Percentiles rank a stretch among this genome's conserved stretches.
phyloP scores from a whole-genome alignment of 2,888 invertebrate genomes.

The Rotaria magnacalcarata region DNA sequence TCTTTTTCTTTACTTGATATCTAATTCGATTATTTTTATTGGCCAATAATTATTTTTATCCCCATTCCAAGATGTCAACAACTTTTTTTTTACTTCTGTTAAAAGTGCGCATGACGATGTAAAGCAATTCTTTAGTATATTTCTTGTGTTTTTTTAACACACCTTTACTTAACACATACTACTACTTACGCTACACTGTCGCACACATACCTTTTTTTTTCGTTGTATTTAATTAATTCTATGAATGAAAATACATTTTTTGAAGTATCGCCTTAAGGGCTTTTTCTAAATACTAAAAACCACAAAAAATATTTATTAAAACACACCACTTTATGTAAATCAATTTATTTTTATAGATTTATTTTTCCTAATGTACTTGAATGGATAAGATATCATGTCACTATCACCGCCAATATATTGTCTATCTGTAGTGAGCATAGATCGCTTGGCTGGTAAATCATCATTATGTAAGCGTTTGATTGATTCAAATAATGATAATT shows the following conservation, averaged over 20 bases:
- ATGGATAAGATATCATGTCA: conserved; percentile 4
- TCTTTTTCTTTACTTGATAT: not conserved
- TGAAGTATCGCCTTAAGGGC: not conserved
- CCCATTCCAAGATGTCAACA: not conserved
- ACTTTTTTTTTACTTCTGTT: not conserved
- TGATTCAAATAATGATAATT: conserved; percentile 14
- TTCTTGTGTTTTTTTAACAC: not conserved
- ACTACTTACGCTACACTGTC: no score
- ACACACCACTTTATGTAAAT: not conserved
- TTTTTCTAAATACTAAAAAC: not conserved
- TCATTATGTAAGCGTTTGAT: conserved; percentile 15
- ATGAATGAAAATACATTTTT: not conserved
- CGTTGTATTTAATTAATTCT: not conserved
- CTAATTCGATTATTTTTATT: not conserved
- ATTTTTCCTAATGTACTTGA: not conserved
- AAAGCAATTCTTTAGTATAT: not conserved
- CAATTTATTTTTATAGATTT: not conserved
- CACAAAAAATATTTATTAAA: no score
- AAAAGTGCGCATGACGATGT: not conserved
- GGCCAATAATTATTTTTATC: not conserved
- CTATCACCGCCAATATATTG: not conserved
- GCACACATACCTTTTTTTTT: no score
- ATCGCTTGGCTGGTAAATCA: not conserved
- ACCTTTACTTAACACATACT: no score
- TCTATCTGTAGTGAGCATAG: not conserved